phyloP scores from a whole-genome alignment of 2,888 invertebrate genomes.

The Hermaeophaga mercurialis region DNA sequence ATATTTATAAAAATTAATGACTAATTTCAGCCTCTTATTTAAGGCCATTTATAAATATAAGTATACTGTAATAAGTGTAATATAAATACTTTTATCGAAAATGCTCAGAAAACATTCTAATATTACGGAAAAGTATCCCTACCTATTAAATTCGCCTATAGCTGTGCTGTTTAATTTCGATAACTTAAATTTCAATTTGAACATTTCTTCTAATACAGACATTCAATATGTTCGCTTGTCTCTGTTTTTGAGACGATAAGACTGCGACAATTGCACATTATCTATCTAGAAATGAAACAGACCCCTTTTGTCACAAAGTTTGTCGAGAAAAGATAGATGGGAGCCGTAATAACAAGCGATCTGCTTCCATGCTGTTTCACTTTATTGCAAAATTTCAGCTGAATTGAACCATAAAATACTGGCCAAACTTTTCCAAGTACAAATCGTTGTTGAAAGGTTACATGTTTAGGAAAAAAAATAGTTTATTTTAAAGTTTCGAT shows the following conservation, averaged over 20 bases:
- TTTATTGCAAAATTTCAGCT: constrained; percentile 8
- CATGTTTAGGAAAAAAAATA: no score
- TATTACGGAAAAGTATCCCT: no score
- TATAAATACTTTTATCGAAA: no score
- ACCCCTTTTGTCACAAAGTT: constrained; percentile 3
- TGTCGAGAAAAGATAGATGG: constrained; percentile 7
- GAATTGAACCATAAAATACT: constrained; percentile 4
- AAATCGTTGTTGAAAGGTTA: no score
- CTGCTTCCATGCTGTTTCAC: constrained; percentile 4
- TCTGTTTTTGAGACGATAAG: constrained; percentile 5
- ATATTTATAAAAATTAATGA: no score
- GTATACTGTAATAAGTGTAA: no score
- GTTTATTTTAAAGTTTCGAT: no score
- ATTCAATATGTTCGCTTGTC: background rate
- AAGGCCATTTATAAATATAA: no score
- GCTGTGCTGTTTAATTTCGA: no score
- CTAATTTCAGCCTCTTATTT: no score
- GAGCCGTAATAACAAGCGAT: background rate
- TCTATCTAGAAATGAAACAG: constrained; percentile 7
- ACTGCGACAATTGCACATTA: constrained; percentile 3
- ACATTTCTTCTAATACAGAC: background rate
- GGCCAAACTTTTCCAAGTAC: background rate
- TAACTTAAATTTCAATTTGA: constrained; percentile 1
- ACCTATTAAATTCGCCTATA: no score
- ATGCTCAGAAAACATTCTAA: no score